Base-by-base conservation (phyloP, 1,140 invertebrate genomes). In the Megalonaias nervosa region DNA sequence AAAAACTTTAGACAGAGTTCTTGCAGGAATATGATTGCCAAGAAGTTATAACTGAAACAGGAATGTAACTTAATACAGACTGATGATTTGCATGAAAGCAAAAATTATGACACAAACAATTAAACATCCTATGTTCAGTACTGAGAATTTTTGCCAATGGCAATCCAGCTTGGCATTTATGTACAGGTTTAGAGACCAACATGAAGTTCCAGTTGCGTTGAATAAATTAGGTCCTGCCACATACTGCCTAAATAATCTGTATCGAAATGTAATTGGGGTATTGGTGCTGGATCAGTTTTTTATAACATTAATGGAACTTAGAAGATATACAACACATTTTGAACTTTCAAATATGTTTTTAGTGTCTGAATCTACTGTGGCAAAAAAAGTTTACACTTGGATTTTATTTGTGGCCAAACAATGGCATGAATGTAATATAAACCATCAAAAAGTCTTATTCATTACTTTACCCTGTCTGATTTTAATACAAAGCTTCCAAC, bases 261-360 rank as follows among this genome's bases (percentile, higher is more conserved):
- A 31, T 5, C 31, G 5, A 2, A 31, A 31, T 17, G 12, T n/a
- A 16, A 4, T 3, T 31, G 31, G 15, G 12, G 23, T n/a, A 12
- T 23, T 3, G 12, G 23, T 1, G 2, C 16, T 1, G 3, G 15
- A 31, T 17, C 15, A 16, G n/a, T 12, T 66, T n/a, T 66, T 16
- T n/a, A 66, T 73, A 48, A 31, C 19, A 62, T 65, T 19, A 55
- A 64, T 9, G 60, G 79, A 78, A 64, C 59, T 21, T 31, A 38
- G 19, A 72, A 72, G 55, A 17, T 15, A n/a, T 38, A 59, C 17
- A 38, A 59, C n/a, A n/a, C n/a, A 5, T 72, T 60, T 61, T 81
- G 80, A 81, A 75, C 58, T 78, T 60, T 26, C 55, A 12, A 58
- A 69, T 56, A 70, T 81, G 76, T 26, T 16, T 12, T 67, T 67